phyloP scores from a whole-genome alignment of 2,797 vertebrate genomes.

The Clarias laeviceps region DNA sequence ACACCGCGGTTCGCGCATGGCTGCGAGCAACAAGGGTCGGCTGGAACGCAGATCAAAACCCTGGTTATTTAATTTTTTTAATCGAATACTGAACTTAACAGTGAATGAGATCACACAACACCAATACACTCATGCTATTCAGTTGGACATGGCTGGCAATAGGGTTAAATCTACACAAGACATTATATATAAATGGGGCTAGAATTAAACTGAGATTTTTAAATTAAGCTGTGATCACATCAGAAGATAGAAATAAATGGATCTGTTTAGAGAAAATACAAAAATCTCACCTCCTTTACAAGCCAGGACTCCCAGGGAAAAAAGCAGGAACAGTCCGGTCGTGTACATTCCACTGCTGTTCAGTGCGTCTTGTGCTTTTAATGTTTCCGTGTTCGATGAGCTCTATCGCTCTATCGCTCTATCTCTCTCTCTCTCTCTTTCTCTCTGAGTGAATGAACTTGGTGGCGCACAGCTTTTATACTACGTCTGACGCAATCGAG shows the following conservation, averaged over 20 bases:
- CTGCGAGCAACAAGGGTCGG: slow-evolving; percentile 89
- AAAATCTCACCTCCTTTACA: slow-evolving; percentile 69
- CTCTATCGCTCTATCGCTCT: no score
- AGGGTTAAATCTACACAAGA: background rate
- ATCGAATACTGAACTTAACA: background rate
- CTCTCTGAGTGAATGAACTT: slow-evolving; percentile 30
- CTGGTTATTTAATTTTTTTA: background rate
- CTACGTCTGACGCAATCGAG: slow-evolving; percentile 34
- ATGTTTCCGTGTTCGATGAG: background rate
- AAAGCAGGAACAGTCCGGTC: slow-evolving; percentile 59
- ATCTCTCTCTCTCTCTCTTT: no score
- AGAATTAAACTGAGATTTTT: background rate
- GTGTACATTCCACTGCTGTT: slow-evolving; percentile 68
- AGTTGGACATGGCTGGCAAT: background rate
- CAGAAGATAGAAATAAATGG: no score
- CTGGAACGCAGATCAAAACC: slow-evolving; percentile 63
- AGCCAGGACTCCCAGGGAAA: slow-evolving; percentile 63
- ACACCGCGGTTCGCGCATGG: slow-evolving; percentile 93
- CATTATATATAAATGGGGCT: background rate
- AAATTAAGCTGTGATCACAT: no score
- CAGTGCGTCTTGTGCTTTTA: background rate
- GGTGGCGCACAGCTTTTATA: slow-evolving; percentile 37
- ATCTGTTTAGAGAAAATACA: background rate
- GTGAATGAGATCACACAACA: background rate
- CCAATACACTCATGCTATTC: no score